These are phyloP conservation scores for Contarinia nasturtii DNA, from an alignment of 1,140 invertebrate genomes.

Conservation along the genomic window DNA sequence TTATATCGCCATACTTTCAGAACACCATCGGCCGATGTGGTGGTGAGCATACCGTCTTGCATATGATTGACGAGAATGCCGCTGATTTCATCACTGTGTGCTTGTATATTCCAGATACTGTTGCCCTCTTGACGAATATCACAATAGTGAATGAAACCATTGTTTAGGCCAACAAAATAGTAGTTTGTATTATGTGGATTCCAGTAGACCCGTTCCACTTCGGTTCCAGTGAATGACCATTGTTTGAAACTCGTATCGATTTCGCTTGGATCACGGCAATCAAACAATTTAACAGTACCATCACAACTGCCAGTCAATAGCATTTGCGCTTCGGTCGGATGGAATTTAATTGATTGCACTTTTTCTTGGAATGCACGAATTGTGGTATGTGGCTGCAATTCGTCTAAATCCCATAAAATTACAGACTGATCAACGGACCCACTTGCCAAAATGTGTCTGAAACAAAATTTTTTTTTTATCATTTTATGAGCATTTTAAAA, in stretches of 20 bases:
- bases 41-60: constrained; percentile 16
- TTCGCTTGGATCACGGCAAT: constrained; percentile 47
- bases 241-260: constrained; percentile 29
- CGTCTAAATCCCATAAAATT: constrained; percentile 84
- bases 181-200: constrained; percentile 27
- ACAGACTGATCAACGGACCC: constrained; percentile 77
- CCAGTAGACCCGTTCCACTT: constrained; percentile 83
- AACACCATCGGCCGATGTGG: constrained; percentile 17
- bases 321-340: constrained; percentile 61
- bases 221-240: constrained; percentile 48
- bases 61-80: constrained; percentile 27
- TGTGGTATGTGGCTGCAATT: constrained; percentile 47
- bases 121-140: constrained; percentile 48
- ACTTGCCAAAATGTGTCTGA: constrained; percentile 76
- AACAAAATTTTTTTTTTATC: too few relatives aligned
- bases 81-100: constrained; percentile 66
- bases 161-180: constrained; percentile 52
- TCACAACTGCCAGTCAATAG: constrained; percentile 57
- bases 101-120: constrained; percentile 55
- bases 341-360: constrained; percentile 74
- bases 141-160: constrained; percentile 58
- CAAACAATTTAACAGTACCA: constrained; percentile 50
- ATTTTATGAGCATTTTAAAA: too few relatives aligned
- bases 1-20: constrained; percentile 21
- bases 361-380: constrained; percentile 61